Evolutionary conservation across 2,888 invertebrate species (phyloP), one percentile per base, ranked within the genome.

Genomic region (Raillietiella orientalis): DNA sequence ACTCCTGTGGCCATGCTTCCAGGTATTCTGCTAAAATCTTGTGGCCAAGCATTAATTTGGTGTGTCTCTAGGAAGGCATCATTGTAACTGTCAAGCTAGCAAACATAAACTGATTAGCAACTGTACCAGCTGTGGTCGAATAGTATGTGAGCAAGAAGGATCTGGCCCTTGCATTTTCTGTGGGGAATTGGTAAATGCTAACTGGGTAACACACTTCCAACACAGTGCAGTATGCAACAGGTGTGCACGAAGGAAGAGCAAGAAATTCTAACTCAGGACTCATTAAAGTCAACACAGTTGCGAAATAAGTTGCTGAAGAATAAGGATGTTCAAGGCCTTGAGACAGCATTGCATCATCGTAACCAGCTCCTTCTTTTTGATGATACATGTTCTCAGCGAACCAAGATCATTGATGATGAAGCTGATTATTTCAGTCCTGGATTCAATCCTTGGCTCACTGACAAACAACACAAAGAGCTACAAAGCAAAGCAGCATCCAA

Each of bases 161-260:
- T 70, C 84, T 5, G 96, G 96, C 0, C 82, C 87, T 0, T 96
- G 96, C 41, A 57, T 87, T 23, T 82, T 66, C 42, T 96, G 96
- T 50, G 71, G 66, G 1, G 59, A 60, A 37, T 50, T 77, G 44
- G 90, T 93, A 44, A 46, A 40, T 32, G 37, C n/a, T 14, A 13
- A 6, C 21, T 5, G 10, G 16, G 12, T 21, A 13, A 13, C 9
- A 11, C 15, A 13, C 3, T 16, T 8, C 4, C 15, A 5, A 27
- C n/a, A 19, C 21, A 28, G 32, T 24, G 32, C 26, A 10, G n/a
- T n/a, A n/a, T 4, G 10, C 24, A 12, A 10, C 11, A 62, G 62
- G 62, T 64, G 1, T 67, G 67, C 38, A 65, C 67, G 0, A 54
- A 55, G 13, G 64, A 66, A 31, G 69, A 75, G 40, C 56, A 59